A percentile compares a stretch with the other conserved stretches of the same genome.
Evolutionary conservation across 2,797 vertebrate genomes (phyloP).

Genomic region (Sebastes iracundus): DNA sequence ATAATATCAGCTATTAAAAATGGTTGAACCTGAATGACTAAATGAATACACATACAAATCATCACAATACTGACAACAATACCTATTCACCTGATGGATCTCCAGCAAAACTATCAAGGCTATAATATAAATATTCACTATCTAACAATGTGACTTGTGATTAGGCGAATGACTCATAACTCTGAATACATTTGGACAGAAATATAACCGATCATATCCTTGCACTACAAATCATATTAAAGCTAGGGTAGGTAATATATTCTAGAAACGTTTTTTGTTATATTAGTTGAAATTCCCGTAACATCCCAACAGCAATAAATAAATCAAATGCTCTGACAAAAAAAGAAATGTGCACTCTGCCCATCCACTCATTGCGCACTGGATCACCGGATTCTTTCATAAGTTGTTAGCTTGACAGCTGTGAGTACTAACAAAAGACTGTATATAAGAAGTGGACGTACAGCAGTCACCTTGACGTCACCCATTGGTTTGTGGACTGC

Average conservation of each 20-base stretch:
- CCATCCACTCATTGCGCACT: no score
- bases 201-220: background rate
- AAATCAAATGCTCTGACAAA: no score
- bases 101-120: background rate
- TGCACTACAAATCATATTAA: background rate
- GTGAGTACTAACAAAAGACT: background rate
- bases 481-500: no score
- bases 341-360: no score
- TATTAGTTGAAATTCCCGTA: no score
- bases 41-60: background rate
- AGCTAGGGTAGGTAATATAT: background rate
- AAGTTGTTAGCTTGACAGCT: background rate
- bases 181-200: background rate
- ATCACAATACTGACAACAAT: background rate
- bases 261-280: no score
- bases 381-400: no score
- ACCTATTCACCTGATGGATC: background rate
- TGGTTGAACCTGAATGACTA: background rate
- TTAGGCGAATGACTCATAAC: background rate
- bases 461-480: no score
- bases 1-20: background rate
- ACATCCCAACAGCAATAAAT: no score
- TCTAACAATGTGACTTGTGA: background rate
- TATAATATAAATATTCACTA: background rate
- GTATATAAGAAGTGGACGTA: no score